Evolutionary conservation across 2,113 vertebrate genomes (phyloP).

Genomic region (Engystomops pustulosus): DNA sequence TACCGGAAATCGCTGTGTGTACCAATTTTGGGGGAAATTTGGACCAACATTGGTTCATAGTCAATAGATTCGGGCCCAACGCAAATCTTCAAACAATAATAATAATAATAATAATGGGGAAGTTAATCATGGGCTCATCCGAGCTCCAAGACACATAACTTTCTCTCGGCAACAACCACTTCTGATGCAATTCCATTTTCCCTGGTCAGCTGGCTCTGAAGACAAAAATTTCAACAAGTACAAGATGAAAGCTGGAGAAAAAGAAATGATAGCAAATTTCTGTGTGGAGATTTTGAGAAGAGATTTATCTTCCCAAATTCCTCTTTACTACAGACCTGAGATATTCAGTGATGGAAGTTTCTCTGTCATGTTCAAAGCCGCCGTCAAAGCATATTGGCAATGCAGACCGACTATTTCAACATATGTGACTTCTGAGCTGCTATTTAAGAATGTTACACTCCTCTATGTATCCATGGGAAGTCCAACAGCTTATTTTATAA

Average conservation of each 20-base stretch:
- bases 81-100: too few species aligned
- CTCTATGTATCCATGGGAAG: neutral
- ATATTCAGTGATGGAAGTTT: neutral
- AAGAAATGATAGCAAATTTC: constrained; percentile 26
- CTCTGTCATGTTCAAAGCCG: neutral
- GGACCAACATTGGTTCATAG: too few species aligned
- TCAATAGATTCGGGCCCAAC: too few species aligned
- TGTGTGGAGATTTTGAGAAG: neutral
- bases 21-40: too few species aligned
- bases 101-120: too few species aligned
- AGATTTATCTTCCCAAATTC: neutral
- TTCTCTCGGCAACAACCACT: neutral
- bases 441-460: neutral
- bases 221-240: constrained; percentile 4
- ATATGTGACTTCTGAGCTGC: neutral
- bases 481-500: neutral
- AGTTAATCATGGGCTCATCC: too few species aligned
- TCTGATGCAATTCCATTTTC: neutral
- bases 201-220: neutral
- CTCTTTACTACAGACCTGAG: neutral
- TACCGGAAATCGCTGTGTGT: too few species aligned
- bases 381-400: neutral
- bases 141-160: too few species aligned
- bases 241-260: neutral
- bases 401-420: neutral